Base-by-base conservation (phyloP, 2,888 invertebrate genomes). In the Drosophila nigricruria region DNA sequence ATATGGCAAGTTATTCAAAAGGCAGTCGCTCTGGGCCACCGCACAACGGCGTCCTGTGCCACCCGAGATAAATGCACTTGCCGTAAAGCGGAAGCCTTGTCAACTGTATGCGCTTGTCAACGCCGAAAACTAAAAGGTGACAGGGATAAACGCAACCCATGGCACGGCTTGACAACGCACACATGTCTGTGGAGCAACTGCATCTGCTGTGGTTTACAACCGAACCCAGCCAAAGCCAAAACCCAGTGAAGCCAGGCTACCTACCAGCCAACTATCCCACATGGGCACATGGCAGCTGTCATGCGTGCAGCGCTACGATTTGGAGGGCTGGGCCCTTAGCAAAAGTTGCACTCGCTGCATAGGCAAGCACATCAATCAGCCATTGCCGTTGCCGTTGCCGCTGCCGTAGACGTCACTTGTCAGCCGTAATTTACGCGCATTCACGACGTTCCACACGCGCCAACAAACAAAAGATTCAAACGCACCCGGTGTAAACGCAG, bases 1-100 rank as follows among this genome's bases (percentile, higher is more conserved):
- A 87, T 89, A 82, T 85, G 76, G 76, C 89, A 87, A 87, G 81
- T 89, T 87, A 87, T 87, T 87, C 87, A 85, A 87, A 86, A 88
- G 82, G 77, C 87, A 86, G 79, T 78, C 70, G 67, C 79, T 57
- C 40, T 43, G 38, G 36, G n/a, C 36, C 70, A 34, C 40, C 42
- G 40, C 23, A 49, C 61, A 25, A 30, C 38, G 40, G 1, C 25
- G 42, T 49, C 65, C 59, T 36, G 23, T 50, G 70, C 50, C 40
- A 49, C 27, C 70, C 52, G 62, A 77, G 79, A 77, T 77, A 77
- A 75, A 77, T 77, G 77, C 77, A 77, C 50, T 75, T 67, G 75
- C 79, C 62, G 50, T 42, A 43, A 38, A 63, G 62, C 63, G 67
- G 57, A 66, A 38, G 81, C 79, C 69, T 62, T 89, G 85, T 89